phyloP scores from a whole-genome alignment of 2,888 invertebrate genomes.

The Oscheius sp. region DNA sequence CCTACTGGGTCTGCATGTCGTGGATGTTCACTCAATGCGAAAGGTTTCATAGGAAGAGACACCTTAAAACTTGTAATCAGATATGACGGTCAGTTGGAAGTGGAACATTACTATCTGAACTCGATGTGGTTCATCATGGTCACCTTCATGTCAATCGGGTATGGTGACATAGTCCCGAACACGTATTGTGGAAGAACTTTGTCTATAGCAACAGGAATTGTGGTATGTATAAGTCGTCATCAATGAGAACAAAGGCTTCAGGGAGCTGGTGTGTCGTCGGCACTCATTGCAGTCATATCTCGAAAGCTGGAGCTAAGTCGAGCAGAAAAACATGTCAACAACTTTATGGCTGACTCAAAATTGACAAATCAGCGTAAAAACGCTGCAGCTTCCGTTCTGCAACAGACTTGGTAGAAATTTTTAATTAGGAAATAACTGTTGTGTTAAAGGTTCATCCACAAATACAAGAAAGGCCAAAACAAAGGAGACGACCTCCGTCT shows the following conservation, averaged over 20 bases:
- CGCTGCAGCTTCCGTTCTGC: constrained; percentile 97
- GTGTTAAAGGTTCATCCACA: constrained; percentile 69
- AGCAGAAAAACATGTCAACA: constrained; percentile 99
- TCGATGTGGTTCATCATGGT: constrained; percentile 74
- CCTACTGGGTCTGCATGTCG: constrained; percentile 99
- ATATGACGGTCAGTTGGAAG: constrained; percentile 60
- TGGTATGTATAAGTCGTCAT: constrained; percentile 82
- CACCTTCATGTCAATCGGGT: constrained; percentile 99
- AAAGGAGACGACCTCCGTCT: constrained; percentile 73
- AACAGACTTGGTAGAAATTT: constrained; percentile 93
- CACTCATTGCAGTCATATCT: constrained; percentile 98
- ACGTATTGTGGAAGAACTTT: constrained; percentile 99
- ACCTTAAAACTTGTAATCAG: constrained; percentile 34
- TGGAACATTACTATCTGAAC: constrained; percentile 72
- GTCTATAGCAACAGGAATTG: constrained; percentile 98
- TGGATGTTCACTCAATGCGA: constrained; percentile 98
- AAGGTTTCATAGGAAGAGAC: constrained; percentile 80
- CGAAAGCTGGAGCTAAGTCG: constrained; percentile 94
- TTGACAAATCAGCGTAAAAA: constrained; percentile 99
- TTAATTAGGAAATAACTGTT: background rate
- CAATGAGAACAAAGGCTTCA: constrained; percentile 74
- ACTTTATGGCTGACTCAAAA: constrained; percentile 99
- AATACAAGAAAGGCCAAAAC: constrained; percentile 67
- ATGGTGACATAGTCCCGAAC: constrained; percentile 84
- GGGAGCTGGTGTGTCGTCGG: constrained; percentile 98